Conservation (phyloP, 2,797 vertebrate genomes). For the Hozukius guyotensis region DNA sequence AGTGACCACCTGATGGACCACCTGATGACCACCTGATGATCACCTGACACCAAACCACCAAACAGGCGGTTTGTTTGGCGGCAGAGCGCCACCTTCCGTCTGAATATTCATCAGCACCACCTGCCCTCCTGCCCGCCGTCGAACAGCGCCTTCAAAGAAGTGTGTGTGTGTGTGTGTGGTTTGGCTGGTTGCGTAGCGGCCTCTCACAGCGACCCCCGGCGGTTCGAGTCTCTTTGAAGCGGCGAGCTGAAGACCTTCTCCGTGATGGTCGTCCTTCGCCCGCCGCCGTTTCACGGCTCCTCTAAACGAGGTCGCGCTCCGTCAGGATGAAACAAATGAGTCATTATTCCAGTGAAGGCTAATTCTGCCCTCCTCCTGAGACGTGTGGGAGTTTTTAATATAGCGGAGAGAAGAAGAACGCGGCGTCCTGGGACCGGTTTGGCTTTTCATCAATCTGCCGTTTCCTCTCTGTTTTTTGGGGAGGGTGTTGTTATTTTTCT, state of each 20-base stretch:
- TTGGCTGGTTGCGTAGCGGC: conserved; percentile 8
- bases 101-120: conserved; percentile 73
- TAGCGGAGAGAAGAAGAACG: conserved; percentile 76
- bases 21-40: too few relatives aligned
- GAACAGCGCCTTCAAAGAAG: conserved; percentile 25
- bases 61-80: conserved; percentile 51
- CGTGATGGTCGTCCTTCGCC: conserved; percentile 49
- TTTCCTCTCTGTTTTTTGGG: conserved; percentile 42
- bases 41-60: too few relatives aligned
- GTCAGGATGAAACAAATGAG: conserved; percentile 77
- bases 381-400: conserved; percentile 87
- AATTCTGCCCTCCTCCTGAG: conserved; percentile 74
- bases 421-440: conserved; percentile 77
- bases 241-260: conserved; percentile 7
- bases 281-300: conserved; percentile 20
- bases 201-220: neutral
- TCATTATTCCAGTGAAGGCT: conserved; percentile 78
- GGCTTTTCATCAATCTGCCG: conserved; percentile 85
- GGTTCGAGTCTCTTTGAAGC: conserved; percentile 7
- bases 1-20: too few relatives aligned
- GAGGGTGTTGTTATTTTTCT: conserved; percentile 53
- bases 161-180: conserved; percentile 2
- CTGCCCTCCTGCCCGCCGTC: conserved; percentile 38
- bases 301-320: conserved; percentile 27
- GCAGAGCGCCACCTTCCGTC: neutral